Percentiles rank a stretch among this genome's conserved stretches.
Evolutionary conservation across 2,888 invertebrate genomes (phyloP).

Genomic region (Catonia carolina): DNA sequence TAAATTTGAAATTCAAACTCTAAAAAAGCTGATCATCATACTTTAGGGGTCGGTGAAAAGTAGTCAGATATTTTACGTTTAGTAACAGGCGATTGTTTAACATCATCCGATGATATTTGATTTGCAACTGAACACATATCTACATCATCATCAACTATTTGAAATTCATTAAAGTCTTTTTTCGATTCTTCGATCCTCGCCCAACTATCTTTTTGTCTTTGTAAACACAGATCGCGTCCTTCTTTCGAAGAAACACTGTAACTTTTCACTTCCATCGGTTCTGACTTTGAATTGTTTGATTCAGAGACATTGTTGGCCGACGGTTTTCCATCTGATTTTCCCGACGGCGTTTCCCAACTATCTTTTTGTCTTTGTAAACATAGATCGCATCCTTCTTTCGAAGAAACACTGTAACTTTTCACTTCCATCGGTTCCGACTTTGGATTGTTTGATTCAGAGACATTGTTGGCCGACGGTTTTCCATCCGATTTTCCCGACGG

Average conservation of each 20-base stretch:
- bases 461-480: no score
- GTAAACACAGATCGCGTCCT: conserved; percentile 28
- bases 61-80: conserved; percentile 34
- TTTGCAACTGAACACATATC: background rate
- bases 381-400: conserved; percentile 28
- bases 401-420: conserved; percentile 26
- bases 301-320: no score
- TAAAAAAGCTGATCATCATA: no score
- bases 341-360: conserved; percentile 26
- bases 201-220: conserved; percentile 33
- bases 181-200: conserved; percentile 31
- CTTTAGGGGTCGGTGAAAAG: conserved; percentile 27
- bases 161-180: conserved; percentile 26
- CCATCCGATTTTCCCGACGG: no score
- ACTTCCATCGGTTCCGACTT: conserved; percentile 18
- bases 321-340: background rate
- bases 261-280: conserved; percentile 22
- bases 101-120: background rate
- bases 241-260: conserved; percentile 28
- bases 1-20: no score
- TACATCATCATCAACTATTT: conserved; percentile 8
- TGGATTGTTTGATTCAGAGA: no score
- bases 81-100: conserved; percentile 6
- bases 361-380: conserved; percentile 31
- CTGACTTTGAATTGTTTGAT: background rate